Conservation (phyloP, 2,888 invertebrate species). For the Plagodis dolabraria region DNA sequence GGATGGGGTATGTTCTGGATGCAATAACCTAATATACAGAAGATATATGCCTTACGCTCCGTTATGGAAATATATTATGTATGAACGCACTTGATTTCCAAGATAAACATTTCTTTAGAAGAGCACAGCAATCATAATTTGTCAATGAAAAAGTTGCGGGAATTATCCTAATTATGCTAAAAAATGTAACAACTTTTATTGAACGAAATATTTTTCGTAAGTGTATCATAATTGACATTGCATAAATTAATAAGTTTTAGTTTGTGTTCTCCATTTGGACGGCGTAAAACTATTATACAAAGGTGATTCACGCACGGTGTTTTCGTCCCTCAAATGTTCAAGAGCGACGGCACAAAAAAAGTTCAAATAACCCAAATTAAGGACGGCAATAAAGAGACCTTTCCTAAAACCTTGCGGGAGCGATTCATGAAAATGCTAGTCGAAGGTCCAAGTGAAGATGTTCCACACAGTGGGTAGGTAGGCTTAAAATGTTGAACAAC, state of each 20-base stretch:
- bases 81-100: conserved; percentile 31
- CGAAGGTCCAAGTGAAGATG: conserved; percentile 65
- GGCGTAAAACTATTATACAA: conserved; percentile 40
- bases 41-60: conserved; percentile 52
- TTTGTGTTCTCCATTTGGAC: conserved; percentile 41
- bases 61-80: conserved; percentile 41
- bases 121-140: conserved; percentile 18
- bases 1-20: conserved; percentile 71
- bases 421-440: conserved; percentile 71
- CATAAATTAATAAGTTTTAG: too few relatives aligned
- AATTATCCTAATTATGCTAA: too few relatives aligned
- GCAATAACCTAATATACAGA: conserved; percentile 72
- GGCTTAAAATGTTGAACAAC: conserved; percentile 59
- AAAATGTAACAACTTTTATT: too few relatives aligned
- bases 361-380: conserved; percentile 76
- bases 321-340: conserved; percentile 57
- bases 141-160: conserved; percentile 5
- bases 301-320: conserved; percentile 47
- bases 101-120: conserved; percentile 32
- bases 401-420: conserved; percentile 70
- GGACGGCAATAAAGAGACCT: conserved; percentile 72
- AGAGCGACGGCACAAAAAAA: conserved; percentile 67
- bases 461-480: conserved; percentile 50
- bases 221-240: too few relatives aligned
- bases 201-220: too few relatives aligned